Evolutionary conservation across 2,113 vertebrate species (phyloP).

Genomic region (Myanophis thanlyinensis): DNA sequence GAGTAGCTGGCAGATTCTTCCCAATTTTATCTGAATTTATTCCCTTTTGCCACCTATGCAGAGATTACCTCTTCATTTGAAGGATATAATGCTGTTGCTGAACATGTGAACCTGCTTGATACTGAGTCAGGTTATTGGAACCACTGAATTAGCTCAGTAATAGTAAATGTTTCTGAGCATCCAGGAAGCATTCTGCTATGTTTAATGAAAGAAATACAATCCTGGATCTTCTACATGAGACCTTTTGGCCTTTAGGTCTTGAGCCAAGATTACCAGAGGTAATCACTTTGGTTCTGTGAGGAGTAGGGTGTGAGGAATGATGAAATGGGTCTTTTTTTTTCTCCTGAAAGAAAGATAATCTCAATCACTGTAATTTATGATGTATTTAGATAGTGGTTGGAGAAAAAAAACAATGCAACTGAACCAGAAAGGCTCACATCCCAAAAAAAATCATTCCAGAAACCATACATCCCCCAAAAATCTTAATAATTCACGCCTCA

Average conservation of each 20-base stretch:
- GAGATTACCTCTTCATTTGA: neutral
- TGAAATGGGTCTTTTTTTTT: neutral
- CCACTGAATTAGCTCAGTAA: neutral
- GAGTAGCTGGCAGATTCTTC: neutral
- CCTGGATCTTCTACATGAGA: neutral
- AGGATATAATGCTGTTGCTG: neutral
- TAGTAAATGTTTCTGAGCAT: neutral
- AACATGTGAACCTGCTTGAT: neutral
- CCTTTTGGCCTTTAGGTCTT: neutral
- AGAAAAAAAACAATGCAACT: neutral
- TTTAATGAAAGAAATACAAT: neutral
- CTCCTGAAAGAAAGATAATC: neutral
- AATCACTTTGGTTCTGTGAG: neutral
- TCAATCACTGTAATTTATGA: neutral
- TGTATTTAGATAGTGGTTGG: neutral
- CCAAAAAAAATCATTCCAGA: too few relatives aligned
- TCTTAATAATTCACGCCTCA: neutral
- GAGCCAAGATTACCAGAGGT: too few relatives aligned
- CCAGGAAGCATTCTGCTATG: neutral
- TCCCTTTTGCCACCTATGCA: neutral
- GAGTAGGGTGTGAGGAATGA: neutral
- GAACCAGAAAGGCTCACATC: too few relatives aligned
- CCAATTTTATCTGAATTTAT: neutral
- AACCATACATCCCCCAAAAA: neutral
- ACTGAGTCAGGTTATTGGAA: neutral